Evolutionary conservation across 2,113 vertebrate species (phyloP).

Genomic region (Equus quagga): DNA sequence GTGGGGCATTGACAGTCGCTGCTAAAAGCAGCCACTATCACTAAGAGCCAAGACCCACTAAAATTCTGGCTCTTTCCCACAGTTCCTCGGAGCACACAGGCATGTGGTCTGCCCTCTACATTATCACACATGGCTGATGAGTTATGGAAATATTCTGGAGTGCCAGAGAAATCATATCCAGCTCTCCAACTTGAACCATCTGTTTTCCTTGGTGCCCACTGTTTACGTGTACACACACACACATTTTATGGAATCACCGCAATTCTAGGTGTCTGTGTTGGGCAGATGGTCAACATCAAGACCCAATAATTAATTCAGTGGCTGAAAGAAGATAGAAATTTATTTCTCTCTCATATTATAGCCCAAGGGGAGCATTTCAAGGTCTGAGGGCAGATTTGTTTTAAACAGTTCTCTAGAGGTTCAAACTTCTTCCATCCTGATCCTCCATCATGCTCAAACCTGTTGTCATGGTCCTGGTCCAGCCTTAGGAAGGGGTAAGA

Average conservation of each 20-base stretch:
- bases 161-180: not conserved
- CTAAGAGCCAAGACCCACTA: not conserved
- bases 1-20: not conserved
- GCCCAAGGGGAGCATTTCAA: not conserved
- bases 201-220: not conserved
- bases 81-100: not conserved
- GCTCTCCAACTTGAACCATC: not conserved
- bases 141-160: not conserved
- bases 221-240: not conserved
- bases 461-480: not conserved
- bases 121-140: not conserved
- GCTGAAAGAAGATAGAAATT: not conserved
- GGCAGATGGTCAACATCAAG: not conserved
- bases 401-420: not conserved
- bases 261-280: not conserved
- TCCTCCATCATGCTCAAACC: not conserved
- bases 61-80: not conserved
- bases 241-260: not conserved
- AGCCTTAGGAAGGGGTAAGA: not conserved
- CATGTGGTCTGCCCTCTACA: not conserved
- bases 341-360: not conserved
- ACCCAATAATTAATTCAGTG: not conserved
- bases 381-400: not conserved
- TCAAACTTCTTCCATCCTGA: not conserved
- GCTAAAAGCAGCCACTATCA: not conserved